Base-by-base conservation (phyloP, 2,888 invertebrate species). In the Drosophila melanocephala region DNA sequence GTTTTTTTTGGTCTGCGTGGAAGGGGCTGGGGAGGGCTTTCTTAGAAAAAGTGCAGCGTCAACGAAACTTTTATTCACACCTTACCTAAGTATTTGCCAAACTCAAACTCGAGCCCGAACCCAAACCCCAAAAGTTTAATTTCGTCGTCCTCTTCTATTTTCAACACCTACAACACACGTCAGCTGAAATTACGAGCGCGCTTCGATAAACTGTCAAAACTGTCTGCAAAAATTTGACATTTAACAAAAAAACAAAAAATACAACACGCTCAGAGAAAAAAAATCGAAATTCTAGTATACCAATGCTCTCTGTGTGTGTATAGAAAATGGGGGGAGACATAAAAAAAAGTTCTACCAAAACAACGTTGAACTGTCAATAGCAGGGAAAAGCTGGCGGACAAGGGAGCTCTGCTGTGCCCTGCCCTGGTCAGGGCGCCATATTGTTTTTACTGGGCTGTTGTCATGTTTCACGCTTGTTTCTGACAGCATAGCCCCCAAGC, bases 171-270 rank as follows among this genome's bases (percentile, higher is more conserved):
- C 66, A 84, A 88, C 86, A 87, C 87, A 87, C 86, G 89, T 88
- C 86, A 87, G 86, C 86, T 84, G 64, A 87, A 87, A 88, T 86
- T 87, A 87, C 86, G 84, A 73, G 78, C 80, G 87, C 89, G 78
- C 85, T 87, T 88, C 87, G 87, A 88, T 88, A 89, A 88, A 87
- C 87, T 88, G 87, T 88, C 87, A 88, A 89, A 88, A 89, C 79
- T 89, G 87, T 88, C 87, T 89, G 87, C 85, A 85, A 84, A 86
- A 89, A 88, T 87, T 88, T 88, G 87, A 88, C 89, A 88, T 89
- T 87, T 80, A 76, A 75, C 60, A 83, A 87, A 75, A 76, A 70
- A 69, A 76, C 47, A 61, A 70, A 51, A 19, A 61, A 50, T 28
- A 50, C 62, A 59, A 60, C 16, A 28, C 2, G 30, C 6, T 26